These are phyloP conservation scores for Meloidogyne exigua DNA, from an alignment of 1,140 invertebrate genomes.

Conservation along the genomic window DNA sequence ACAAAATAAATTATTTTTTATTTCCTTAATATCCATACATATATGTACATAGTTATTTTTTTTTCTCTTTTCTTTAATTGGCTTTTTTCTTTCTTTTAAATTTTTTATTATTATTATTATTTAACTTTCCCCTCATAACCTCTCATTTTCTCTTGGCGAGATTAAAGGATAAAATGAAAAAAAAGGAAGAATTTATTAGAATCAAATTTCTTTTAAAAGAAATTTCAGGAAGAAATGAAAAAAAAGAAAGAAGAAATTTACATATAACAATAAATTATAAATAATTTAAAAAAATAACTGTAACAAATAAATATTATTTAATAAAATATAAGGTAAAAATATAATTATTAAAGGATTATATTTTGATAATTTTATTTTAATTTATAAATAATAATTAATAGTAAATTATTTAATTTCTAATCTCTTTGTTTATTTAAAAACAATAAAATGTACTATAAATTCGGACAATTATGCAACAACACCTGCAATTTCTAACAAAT, in stretches of 20 bases:
- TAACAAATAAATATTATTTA: background rate
- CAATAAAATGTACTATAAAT: background rate
- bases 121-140: background rate
- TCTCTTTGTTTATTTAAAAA: background rate
- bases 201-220: background rate
- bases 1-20: background rate
- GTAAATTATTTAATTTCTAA: background rate
- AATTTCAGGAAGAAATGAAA: background rate
- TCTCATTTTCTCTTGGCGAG: background rate
- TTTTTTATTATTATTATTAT: background rate
- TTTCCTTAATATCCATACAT: background rate
- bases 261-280: background rate
- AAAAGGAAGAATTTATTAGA: background rate
- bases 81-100: background rate
- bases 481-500: background rate
- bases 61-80: background rate
- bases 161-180: background rate
- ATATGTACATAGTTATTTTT: background rate
- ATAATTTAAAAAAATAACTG: background rate
- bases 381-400: too few species aligned
- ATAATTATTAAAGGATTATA: background rate
- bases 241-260: background rate
- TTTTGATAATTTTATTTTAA: background rate
- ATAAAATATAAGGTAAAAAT: too few species aligned
- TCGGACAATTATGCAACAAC: slow-evolving; percentile 4